Percentiles rank a stretch among this genome's conserved stretches.
phyloP scores from a whole-genome alignment of 2,797 vertebrate species.

The Falco novaeseelandiae region DNA sequence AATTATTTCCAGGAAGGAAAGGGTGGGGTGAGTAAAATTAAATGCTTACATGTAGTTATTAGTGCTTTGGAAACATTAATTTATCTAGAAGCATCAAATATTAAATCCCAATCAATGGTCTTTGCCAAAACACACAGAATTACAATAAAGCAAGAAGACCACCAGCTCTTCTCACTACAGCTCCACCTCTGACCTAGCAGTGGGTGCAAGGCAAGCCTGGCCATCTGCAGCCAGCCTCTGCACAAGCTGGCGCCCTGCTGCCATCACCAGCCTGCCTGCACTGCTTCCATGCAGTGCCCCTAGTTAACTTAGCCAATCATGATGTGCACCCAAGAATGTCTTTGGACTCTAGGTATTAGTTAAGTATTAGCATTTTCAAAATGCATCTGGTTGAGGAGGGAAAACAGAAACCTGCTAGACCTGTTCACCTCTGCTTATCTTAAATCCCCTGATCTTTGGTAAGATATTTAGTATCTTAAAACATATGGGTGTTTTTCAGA shows the following conservation, averaged over 20 bases:
- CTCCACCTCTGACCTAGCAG: background rate
- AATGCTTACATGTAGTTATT: background rate
- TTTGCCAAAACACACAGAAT: background rate
- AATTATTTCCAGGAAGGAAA: background rate
- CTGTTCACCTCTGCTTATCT: background rate
- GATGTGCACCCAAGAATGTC: background rate
- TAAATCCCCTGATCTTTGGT: background rate
- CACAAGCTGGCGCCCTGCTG: background rate
- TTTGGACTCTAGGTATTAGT: background rate
- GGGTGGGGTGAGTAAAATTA: background rate
- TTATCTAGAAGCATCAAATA: background rate
- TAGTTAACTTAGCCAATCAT: background rate
- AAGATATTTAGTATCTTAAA: background rate
- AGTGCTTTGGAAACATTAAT: background rate
- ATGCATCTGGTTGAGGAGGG: background rate
- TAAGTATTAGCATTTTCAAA: background rate
- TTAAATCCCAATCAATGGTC: background rate
- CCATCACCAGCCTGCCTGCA: no score
- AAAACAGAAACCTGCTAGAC: background rate
- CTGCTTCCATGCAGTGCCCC: fast-evolving
- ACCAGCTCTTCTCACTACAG: background rate
- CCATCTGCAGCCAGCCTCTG: background rate
- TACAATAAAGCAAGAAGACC: background rate
- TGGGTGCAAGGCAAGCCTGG: background rate
- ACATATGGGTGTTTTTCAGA: background rate